Conservation (phyloP, 2,888 invertebrate species). For the Hirtodrosophila histrioides region DNA sequence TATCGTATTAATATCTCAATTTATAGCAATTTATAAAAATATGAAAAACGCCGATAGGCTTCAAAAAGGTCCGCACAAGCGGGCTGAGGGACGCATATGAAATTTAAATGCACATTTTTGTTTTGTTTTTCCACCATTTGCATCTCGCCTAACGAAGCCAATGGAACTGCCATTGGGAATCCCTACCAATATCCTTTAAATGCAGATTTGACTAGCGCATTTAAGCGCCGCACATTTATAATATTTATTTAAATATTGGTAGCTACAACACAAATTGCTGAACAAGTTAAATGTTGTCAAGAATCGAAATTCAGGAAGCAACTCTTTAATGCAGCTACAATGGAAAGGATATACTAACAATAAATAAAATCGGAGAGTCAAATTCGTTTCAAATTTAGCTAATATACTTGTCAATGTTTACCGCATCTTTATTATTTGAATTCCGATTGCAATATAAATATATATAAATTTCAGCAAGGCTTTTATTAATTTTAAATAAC, state of each 20-base stretch:
- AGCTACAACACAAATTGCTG: conserved; percentile 12
- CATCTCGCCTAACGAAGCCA: conserved; percentile 63
- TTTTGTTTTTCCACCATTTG: conserved; percentile 31
- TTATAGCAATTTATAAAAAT: conserved; percentile 81
- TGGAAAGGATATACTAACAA: not conserved
- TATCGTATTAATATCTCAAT: conserved; percentile 81
- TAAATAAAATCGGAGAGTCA: not conserved
- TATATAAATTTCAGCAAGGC: too few species aligned
- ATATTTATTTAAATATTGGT: conserved; percentile 4
- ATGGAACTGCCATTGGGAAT: conserved; percentile 46
- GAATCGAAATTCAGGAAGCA: not conserved
- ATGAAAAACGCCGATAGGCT: conserved; percentile 67
- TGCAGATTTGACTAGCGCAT: conserved; percentile 32
- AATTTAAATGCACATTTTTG: conserved; percentile 59
- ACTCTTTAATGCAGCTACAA: not conserved
- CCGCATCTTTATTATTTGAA: too few species aligned
- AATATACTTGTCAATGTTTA: too few species aligned
- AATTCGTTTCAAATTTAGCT: not conserved
- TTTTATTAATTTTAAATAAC: too few species aligned
- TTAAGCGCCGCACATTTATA: conserved; percentile 27
- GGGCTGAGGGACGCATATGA: conserved; percentile 49
- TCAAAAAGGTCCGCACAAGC: conserved; percentile 32
- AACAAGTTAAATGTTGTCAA: not conserved
- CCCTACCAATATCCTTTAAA: conserved; percentile 48
- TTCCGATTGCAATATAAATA: too few species aligned